phyloP scores from a whole-genome alignment of 1,140 invertebrate genomes.

The Monomorium pharaonis region DNA sequence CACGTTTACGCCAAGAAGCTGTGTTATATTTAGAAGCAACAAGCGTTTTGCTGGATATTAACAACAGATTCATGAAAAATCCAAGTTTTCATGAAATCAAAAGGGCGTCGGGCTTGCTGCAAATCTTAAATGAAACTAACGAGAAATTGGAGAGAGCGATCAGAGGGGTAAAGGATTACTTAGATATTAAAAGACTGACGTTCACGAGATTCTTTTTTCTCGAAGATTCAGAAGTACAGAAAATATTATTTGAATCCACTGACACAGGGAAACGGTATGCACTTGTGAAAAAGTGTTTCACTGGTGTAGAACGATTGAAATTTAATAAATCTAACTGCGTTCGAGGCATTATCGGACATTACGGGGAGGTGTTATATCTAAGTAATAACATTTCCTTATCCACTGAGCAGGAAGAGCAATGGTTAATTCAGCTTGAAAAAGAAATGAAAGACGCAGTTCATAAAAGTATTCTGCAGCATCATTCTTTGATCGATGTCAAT shows the following conservation, averaged over 20 bases:
- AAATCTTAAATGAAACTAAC: slow-evolving; percentile 83
- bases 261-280: slow-evolving; percentile 78
- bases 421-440: slow-evolving; percentile 86
- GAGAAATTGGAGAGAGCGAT: slow-evolving; percentile 85
- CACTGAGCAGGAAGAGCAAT: slow-evolving; percentile 87
- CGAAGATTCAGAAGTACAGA: slow-evolving; percentile 93
- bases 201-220: slow-evolving; percentile 96
- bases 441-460: slow-evolving; percentile 65
- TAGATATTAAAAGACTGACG: slow-evolving; percentile 90
- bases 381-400: slow-evolving; percentile 83
- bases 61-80: slow-evolving; percentile 83
- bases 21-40: slow-evolving; percentile 78
- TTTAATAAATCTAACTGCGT: slow-evolving; percentile 84
- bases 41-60: slow-evolving; percentile 70
- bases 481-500: slow-evolving; percentile 44
- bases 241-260: slow-evolving; percentile 89
- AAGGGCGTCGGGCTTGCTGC: slow-evolving; percentile 84
- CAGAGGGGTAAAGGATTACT: slow-evolving; percentile 88
- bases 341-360: slow-evolving; percentile 86
- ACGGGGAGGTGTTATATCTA: slow-evolving; percentile 86
- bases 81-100: slow-evolving; percentile 86
- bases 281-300: slow-evolving; percentile 89
- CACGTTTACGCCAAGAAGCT: slow-evolving; percentile 88
- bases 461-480: slow-evolving; percentile 51
- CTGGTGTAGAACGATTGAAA: slow-evolving; percentile 77